These are phyloP conservation scores for Cosmorhoe ocellata DNA, from an alignment of 2,888 invertebrate species.

Conservation along the genomic window DNA sequence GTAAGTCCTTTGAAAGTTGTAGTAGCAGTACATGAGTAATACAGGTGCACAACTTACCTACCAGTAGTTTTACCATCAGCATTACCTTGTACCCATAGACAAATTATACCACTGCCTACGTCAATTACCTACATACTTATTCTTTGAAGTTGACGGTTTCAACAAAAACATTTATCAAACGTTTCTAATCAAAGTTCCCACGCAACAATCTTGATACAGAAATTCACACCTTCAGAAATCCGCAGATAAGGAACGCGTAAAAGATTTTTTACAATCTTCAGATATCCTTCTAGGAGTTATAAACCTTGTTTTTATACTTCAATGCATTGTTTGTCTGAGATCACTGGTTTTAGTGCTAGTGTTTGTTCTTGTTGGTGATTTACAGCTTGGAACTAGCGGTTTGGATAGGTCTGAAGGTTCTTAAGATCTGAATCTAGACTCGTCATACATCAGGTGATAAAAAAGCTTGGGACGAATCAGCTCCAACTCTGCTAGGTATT, in stretches of 20 bases:
- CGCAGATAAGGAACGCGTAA: conserved; percentile 14
- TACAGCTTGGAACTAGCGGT: neutral
- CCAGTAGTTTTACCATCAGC: no score
- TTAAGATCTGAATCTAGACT: neutral
- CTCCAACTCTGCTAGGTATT: no score
- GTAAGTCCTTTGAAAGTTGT: no score
- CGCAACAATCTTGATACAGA: conserved; percentile 28
- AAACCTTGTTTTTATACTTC: conserved; percentile 22
- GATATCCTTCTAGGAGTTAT: conserved; percentile 26
- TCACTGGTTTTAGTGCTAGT: conserved; percentile 16
- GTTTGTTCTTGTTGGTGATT: neutral
- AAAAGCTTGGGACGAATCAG: no score
- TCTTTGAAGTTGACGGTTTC: neutral
- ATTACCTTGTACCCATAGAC: no score
- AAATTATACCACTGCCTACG: no score
- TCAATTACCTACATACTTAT: no score
- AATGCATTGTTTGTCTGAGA: conserved; percentile 18
- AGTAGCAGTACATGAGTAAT: no score
- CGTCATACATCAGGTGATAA: no score
- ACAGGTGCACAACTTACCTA: no score
- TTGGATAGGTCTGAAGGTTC: neutral
- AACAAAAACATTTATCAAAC: conserved; percentile 11
- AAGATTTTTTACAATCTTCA: conserved; percentile 22
- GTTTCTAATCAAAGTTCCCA: conserved; percentile 25
- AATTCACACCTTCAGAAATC: conserved; percentile 24